Evolutionary conservation across 2,797 vertebrate species (phyloP), one percentile per base, ranked within the genome.

Genomic region (Falco berigora): DNA sequence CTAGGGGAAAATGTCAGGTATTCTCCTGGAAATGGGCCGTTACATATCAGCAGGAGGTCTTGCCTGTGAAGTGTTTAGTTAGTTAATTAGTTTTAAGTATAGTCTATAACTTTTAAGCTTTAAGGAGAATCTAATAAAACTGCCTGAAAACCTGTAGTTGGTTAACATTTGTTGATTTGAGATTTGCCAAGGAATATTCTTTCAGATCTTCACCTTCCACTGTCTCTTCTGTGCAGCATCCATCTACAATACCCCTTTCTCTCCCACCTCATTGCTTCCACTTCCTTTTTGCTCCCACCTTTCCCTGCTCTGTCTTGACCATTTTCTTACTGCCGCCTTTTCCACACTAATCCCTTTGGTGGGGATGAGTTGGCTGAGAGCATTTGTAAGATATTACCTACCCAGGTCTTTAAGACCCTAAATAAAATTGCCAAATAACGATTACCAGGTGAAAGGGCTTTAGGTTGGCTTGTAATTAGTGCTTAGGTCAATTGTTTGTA

Each of bases 341-440:
- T 63, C 40, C 23, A 32, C 17, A 14, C 38, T 62, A 38, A 72
- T 46, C n/a, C 27, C 47, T 69, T 53, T 53, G 34, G 22, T n/a
- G 30, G 66, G 34, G 36, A 19, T 32, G 67, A 40, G 18, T 34
- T 50, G 42, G 12, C 42, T 78, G 56, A 56, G 59, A 14, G 21
- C 0, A 1, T 55, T 62, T 24, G 9, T 21, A 78, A 49, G 30
- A 40, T 0, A 4, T 47, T 46, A 55, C 21, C 21, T 30, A 21
- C 34, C 64, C 42, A 8, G 15, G 24, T 52, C 40, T 62, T 52
- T 52, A 46, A 71, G 75, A 56, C 15, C 8, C 23, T 40, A 34
- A 40, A 42, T 22, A 34, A 38, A 80, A 50, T n/a, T 66, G 46
- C 38, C 9, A 24, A 24, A 64, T 46, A 46, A 38, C 23, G 8